phyloP scores from a whole-genome alignment of 2,888 invertebrate genomes.

The Hydropsyche betteni region DNA sequence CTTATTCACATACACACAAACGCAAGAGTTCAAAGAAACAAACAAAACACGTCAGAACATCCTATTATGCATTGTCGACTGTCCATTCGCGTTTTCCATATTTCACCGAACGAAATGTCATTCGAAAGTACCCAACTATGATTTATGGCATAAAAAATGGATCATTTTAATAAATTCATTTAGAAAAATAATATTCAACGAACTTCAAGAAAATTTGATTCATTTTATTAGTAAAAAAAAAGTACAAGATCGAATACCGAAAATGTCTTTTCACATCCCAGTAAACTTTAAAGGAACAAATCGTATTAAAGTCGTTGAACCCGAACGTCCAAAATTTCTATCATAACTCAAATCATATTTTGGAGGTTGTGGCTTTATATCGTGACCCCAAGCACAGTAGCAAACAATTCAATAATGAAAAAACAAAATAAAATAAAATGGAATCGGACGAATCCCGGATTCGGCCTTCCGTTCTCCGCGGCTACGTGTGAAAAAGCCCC shows the following conservation, averaged over 20 bases:
- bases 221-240: too few relatives aligned
- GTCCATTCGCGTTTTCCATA: too few relatives aligned
- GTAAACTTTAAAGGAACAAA: neutral
- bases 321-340: neutral
- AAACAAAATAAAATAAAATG: constrained; percentile 1
- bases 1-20: constrained; percentile 13
- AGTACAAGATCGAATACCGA: too few relatives aligned
- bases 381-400: constrained; percentile 6
- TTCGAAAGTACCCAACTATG: too few relatives aligned
- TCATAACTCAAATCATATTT: neutral
- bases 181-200: too few relatives aligned
- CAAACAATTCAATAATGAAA: neutral
- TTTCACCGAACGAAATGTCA: neutral
- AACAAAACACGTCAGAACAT: constrained; percentile 27
- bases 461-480: constrained; percentile 34
- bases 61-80: constrained; percentile 15
- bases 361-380: neutral
- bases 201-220: too few relatives aligned
- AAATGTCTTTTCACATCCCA: too few relatives aligned
- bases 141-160: too few relatives aligned
- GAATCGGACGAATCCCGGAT: constrained; percentile 35
- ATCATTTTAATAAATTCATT: too few relatives aligned
- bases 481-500: constrained; percentile 9
- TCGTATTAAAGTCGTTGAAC: constrained; percentile 8
- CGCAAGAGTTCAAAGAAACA: neutral